A percentile compares a stretch with the other conserved stretches of the same genome.
phyloP scores from a whole-genome alignment of 1,140 invertebrate species.

The Acromyrmex heyeri region DNA sequence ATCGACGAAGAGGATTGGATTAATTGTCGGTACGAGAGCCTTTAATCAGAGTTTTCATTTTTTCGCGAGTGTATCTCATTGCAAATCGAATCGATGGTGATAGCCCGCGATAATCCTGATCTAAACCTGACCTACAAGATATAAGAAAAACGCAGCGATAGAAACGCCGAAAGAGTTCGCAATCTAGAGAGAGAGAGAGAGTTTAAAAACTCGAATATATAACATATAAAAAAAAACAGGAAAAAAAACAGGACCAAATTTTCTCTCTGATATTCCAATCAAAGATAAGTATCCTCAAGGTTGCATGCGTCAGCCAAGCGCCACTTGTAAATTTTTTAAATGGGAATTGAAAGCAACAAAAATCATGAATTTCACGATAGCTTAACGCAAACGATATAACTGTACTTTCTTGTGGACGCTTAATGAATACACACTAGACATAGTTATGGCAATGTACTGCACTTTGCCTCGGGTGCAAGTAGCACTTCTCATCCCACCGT shows the following conservation, averaged over 20 bases:
- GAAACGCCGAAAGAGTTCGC: background rate
- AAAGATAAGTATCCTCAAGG: background rate
- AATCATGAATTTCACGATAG: constrained; percentile 31
- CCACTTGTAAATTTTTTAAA: constrained; percentile 75
- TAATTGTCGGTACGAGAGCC: constrained; percentile 37
- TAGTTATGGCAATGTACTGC: constrained; percentile 6
- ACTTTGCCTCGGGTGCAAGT: constrained; percentile 9
- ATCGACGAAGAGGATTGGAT: constrained; percentile 18
- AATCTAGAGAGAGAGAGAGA: background rate
- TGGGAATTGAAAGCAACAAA: constrained; percentile 59
- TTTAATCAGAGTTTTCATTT: constrained; percentile 45
- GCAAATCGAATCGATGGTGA: constrained; percentile 5
- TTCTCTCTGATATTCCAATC: background rate
- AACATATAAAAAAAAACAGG: background rate
- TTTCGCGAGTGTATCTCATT: constrained; percentile 4
- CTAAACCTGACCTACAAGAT: constrained; percentile 8
- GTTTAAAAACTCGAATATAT: constrained; percentile 12
- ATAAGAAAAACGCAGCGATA: background rate
- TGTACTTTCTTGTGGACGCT: constrained; percentile 54
- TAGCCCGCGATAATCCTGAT: background rate
- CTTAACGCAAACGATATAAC: constrained; percentile 65
- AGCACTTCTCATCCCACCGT: background rate
- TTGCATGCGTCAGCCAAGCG: constrained; percentile 61
- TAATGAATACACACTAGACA: background rate
- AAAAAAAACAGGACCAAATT: background rate